These are phyloP conservation scores for Zophobas morio DNA, from an alignment of 1,140 invertebrate genomes.

Conservation along the genomic window DNA sequence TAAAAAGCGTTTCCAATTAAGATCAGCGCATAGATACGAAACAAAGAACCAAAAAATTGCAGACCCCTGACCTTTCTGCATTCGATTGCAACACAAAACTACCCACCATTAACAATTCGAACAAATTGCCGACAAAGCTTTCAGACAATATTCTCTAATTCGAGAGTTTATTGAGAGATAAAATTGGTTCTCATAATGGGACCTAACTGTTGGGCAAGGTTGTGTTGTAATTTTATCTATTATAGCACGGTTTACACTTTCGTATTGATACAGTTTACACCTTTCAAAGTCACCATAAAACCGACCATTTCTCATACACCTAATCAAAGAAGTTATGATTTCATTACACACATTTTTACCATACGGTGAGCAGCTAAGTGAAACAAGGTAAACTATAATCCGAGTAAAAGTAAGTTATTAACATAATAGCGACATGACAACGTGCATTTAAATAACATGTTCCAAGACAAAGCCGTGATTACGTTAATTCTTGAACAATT, in stretches of 20 bases:
- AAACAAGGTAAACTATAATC: no score
- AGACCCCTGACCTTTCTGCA: constrained; percentile 16
- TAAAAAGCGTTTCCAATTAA: no score
- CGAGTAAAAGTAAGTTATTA: neutral
- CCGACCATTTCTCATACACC: no score
- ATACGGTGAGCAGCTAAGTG: no score
- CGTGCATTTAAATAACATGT: neutral
- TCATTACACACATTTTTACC: no score
- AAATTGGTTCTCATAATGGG: neutral
- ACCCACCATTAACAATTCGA: neutral
- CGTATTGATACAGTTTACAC: no score
- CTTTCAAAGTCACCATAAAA: no score
- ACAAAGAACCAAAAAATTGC: no score
- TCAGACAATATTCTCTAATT: neutral
- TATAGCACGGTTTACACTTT: no score
- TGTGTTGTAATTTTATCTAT: no score
- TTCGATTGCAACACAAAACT: constrained; percentile 15
- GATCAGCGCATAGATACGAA: no score
- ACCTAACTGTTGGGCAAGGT: neutral
- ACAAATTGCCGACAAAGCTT: constrained; percentile 24
- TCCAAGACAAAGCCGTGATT: neutral
- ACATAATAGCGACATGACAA: neutral
- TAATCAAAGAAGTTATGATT: no score
- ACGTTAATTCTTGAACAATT: neutral
- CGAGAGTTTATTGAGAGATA: neutral